Evolutionary conservation across 2,113 vertebrate species (phyloP).

Genomic region (Proteles cristata): DNA sequence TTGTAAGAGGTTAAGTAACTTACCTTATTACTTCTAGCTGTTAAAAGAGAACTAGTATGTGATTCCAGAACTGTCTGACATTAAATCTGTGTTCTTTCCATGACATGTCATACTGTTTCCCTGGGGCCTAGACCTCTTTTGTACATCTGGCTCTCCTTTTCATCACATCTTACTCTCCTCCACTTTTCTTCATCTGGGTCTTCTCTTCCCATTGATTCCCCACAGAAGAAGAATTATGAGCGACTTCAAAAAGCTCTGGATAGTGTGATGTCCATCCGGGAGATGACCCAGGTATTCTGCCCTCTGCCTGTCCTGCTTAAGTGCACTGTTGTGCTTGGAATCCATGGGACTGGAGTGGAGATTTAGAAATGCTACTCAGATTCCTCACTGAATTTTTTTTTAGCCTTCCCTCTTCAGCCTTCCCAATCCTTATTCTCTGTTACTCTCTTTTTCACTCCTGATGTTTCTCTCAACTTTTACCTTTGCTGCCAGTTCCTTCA

Average conservation of each 20-base stretch:
- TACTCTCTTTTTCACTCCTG: slow-evolving; percentile 22
- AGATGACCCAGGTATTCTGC: slow-evolving; percentile 97
- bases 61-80: not conserved
- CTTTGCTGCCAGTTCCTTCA: slow-evolving; percentile 50
- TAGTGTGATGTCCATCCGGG: slow-evolving; percentile 99
- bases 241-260: slow-evolving; percentile 99
- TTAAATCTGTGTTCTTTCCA: not conserved
- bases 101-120: not conserved
- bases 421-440: slow-evolving; percentile 31
- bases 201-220: slow-evolving; percentile 44
- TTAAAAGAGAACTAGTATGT: not conserved
- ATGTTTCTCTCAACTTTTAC: slow-evolving; percentile 14
- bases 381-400: slow-evolving; percentile 31
- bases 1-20: not conserved
- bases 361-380: slow-evolving; percentile 44
- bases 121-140: not conserved
- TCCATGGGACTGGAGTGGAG: not conserved
- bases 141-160: not conserved
- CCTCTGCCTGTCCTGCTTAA: not conserved
- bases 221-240: slow-evolving; percentile 99
- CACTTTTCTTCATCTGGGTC: slow-evolving; percentile 49
- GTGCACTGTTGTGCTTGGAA: slow-evolving; percentile 22
- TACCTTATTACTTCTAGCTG: not conserved
- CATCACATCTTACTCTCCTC: not conserved
- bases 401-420: not conserved